These are phyloP conservation scores for Thecophora atra DNA, from an alignment of 2,888 invertebrate species.

Conservation along the genomic window DNA sequence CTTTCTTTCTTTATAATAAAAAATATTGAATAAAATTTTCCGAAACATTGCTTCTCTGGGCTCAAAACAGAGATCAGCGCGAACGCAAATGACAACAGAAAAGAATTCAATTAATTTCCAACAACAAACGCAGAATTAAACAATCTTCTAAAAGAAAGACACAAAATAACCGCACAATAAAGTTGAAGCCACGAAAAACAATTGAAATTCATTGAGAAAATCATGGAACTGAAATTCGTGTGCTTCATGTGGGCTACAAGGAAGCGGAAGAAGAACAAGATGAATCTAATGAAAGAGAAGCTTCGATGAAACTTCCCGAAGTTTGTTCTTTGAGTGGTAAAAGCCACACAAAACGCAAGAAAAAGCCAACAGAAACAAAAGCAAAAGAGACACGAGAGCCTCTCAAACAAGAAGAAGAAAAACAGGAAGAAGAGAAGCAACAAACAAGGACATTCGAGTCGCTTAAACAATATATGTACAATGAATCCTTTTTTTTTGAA, in stretches of 20 bases:
- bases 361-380: background rate
- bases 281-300: too few relatives aligned
- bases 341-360: too few relatives aligned
- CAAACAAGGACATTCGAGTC: slow-evolving; percentile 24
- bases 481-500: background rate
- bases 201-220: slow-evolving; percentile 25
- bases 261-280: background rate
- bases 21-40: too few relatives aligned
- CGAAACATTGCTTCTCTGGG: too few relatives aligned
- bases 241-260: background rate
- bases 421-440: background rate
- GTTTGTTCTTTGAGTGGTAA: too few relatives aligned
- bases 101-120: too few relatives aligned
- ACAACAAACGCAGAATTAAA: background rate
- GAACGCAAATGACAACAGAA: too few relatives aligned
- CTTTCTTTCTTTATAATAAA: too few relatives aligned
- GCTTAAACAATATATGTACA: slow-evolving; percentile 25
- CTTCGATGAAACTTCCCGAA: too few relatives aligned
- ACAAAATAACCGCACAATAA: slow-evolving; percentile 14
- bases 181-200: slow-evolving; percentile 14
- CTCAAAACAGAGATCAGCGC: too few relatives aligned
- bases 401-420: background rate
- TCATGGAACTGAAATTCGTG: background rate
- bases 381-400: background rate
- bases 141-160: background rate